Evolutionary conservation across 2,888 invertebrate genomes (phyloP), one percentile per base, ranked within the genome.

Genomic region (Ochlodes sylvanus): DNA sequence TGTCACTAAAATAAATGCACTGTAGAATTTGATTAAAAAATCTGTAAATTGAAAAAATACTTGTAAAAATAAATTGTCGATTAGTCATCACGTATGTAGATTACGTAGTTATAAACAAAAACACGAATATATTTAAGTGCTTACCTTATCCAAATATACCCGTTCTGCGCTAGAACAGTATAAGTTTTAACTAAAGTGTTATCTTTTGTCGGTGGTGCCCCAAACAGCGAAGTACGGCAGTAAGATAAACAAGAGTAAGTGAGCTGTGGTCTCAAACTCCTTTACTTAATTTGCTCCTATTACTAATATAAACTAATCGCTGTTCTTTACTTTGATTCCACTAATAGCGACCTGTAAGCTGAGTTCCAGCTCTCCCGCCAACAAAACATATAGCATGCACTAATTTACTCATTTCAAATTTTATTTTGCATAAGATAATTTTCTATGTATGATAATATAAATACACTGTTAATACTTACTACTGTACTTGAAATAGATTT

Each of bases 181-280:
- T 73, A 73, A 74, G 71, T 75, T 75, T 86, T 92, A 90, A 92
- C 80, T 86, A 85, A 88, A 90, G 76, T 89, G 81, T 93, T 92
- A 83, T 93, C 90, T 93, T 92, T 93, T 93, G 93, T 93, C 93
- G 93, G 93, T 93, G 93, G 93, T 91, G 93, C 89, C 86, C 87
- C 88, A 90, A 89, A 92, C 93, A 93, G 92, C 92, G 92, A 87
- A 83, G 90, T 88, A 87, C 91, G 89, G 90, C 89, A 89, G 87
- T 67, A 67, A 68, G 83, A 83, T 92, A 87, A 84, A 90, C 83
- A 84, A 82, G 87, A 91, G 93, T 93, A 93, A 93, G 93, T 93
- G 92, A 93, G 92, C 89, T 93, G 93, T 93, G 93, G 93, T 93
- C 93, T 93, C 93, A 89, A 92, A 82, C 83, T 86, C 83, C 86